Percentiles rank a stretch among this genome's conserved stretches.
These are phyloP conservation scores for Drosophila pseudoobscura DNA, from an alignment of 1,140 invertebrate species.

Conservation along the genomic window DNA sequence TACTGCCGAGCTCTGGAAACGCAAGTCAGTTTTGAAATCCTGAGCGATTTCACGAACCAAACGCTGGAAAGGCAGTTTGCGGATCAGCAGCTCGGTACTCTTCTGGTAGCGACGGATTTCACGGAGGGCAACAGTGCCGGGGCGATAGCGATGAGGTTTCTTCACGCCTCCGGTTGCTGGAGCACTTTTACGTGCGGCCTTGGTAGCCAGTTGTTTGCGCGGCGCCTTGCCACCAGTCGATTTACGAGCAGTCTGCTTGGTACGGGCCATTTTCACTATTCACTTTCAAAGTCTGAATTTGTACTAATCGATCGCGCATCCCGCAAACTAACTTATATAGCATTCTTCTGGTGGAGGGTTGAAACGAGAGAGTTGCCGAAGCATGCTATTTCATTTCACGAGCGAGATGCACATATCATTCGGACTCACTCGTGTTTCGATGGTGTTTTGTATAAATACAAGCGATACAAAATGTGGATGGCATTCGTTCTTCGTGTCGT, in stretches of 20 bases:
- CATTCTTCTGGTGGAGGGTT: too few species aligned
- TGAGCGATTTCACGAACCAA: conserved; percentile 94
- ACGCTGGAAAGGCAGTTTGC: conserved; percentile 93
- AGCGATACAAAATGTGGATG: too few species aligned
- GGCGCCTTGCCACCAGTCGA: conserved; percentile 92
- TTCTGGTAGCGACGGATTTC: conserved; percentile 95
- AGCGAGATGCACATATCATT: too few species aligned
- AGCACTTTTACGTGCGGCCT: conserved; percentile 89
- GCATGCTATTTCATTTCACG: too few species aligned
- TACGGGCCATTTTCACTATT: too few species aligned
- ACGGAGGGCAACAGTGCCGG: conserved; percentile 93
- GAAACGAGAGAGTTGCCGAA: too few species aligned
- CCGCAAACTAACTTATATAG: too few species aligned
- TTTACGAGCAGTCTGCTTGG: conserved; percentile 82
- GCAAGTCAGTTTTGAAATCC: conserved; percentile 91
- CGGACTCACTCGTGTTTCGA: too few species aligned
- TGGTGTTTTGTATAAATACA: too few species aligned
- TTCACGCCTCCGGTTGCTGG: conserved; percentile 90
- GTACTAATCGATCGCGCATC: too few species aligned
- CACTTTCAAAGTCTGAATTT: too few species aligned
- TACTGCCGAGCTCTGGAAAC: conserved; percentile 89
- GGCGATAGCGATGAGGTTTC: conserved; percentile 90
- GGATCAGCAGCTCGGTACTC: conserved; percentile 91
- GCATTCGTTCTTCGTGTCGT: too few species aligned
- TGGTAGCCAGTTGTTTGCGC: conserved; percentile 85